Base-by-base conservation (phyloP, 2,797 vertebrate species). In the Falco berigora region DNA sequence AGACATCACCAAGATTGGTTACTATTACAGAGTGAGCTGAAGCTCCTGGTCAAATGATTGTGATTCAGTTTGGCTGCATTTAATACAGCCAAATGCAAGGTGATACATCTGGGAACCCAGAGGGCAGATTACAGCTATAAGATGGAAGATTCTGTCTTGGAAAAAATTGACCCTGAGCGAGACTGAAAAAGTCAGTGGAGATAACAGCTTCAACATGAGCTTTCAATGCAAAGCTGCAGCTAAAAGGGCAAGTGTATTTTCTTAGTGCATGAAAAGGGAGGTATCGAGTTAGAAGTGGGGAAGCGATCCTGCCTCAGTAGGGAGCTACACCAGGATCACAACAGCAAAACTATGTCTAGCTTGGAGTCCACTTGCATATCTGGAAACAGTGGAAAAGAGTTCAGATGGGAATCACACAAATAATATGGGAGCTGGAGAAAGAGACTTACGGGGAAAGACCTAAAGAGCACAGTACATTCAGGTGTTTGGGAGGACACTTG, bases 101-200 rank as follows among this genome's bases (percentile, higher is more conserved):
- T n/a, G 96, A 97, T 96, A 96, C 96, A 97, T 87, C 96, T 97
- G 96, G 96, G 96, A 97, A 97, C 92, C 67, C 5, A 3, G 72
- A 83, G 92, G 84, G 91, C 92, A 96, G 96, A 88, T 96, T 92
- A 68, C 75, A 75, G 84, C 94, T 94, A 18, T 36, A 86, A 90
- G 85, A 77, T 75, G 89, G 83, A 96, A 94, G 92, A 90, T 90
- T 95, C 91, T 80, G 81, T 72, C 87, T 94, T 92, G 92, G 95
- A 95, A 96, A 96, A 96, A 91, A 56, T 27, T 64, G 82, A 96
- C 95, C 94, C 89, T 64, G 81, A 80, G 59, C 0, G 13, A 94
- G 72, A 91, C 84, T 80, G 72, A 93, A 89, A 94, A 94, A 94
- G 52, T 16, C 81, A 36, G 74, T 25, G 77, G 68, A 95, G 96